Base-by-base conservation (phyloP, 2,888 invertebrate genomes). In the Eugnorisma glareosa region DNA sequence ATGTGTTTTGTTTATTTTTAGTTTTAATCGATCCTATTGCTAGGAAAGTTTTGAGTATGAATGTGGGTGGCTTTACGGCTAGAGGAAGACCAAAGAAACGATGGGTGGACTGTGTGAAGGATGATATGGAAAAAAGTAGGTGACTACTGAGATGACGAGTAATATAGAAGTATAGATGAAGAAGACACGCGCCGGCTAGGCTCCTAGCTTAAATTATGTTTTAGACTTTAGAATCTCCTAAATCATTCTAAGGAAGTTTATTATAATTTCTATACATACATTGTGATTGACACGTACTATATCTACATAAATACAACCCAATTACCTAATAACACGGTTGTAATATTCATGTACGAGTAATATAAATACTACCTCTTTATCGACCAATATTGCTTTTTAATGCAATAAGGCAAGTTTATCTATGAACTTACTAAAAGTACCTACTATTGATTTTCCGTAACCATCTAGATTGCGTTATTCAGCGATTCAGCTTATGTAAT, bases 401-500 rank as follows among this genome's bases (percentile, higher is more conserved):
- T 66, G 13, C n/a, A 63, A 7, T 63, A 28, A 1, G 24, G 31
- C 40, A 48, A 76, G 18, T 35, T 28, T 75, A 66, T 15, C 18
- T n/a, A 40, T 40, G 35, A 35, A 63, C 18, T n/a, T n/a, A n/a
- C n/a, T 45, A 48, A 18, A 59, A 59, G 18, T 28, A 28, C 6
- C 3, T n/a, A 43, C 24, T 71, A 54, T 1, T 66, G 18, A 57
- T 72, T 61, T 48, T 4, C 28, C 86, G 57, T 71, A 59, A 83
- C 85, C 73, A 37, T 35, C 81, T 83, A 75, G 85, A 81, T 83
- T 75, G 24, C 10, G 18, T 72, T 15, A 64, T 31, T 31, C 13
- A 45, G 2, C 45, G 15, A 64, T 31, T 31, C 13, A 45, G 2
- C 45, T 61, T 67, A 28, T 28, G 72, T 69, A 61, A 61, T 61